These are phyloP conservation scores for Platycheirus rosarum DNA, from an alignment of 2,888 invertebrate genomes.

Conservation along the genomic window DNA sequence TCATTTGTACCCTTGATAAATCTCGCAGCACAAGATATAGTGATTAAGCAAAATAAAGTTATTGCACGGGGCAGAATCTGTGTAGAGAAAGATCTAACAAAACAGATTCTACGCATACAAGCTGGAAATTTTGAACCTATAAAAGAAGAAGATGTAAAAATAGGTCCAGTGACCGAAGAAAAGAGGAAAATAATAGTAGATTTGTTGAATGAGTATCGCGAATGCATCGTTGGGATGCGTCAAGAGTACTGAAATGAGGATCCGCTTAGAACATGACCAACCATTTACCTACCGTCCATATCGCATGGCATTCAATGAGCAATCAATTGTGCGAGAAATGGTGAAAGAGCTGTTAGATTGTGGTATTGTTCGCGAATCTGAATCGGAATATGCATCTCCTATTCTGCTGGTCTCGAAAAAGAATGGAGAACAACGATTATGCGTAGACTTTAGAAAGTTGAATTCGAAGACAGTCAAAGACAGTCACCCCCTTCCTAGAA, in stretches of 20 bases:
- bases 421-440: constrained; percentile 75
- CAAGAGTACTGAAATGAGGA: constrained; percentile 65
- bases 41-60: constrained; percentile 27
- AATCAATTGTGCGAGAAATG: constrained; percentile 71
- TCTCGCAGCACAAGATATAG: constrained; percentile 26
- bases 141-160: constrained; percentile 8
- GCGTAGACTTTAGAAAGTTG: constrained; percentile 76
- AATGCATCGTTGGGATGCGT: constrained; percentile 26
- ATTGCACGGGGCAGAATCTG: constrained; percentile 33
- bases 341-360: constrained; percentile 67
- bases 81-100: background rate
- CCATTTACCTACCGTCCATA: constrained; percentile 76
- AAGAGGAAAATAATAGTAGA: background rate
- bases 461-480: constrained; percentile 77
- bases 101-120: constrained; percentile 14
- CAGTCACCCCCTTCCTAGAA: constrained; percentile 76
- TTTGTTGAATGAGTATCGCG: constrained; percentile 16
- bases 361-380: constrained; percentile 75
- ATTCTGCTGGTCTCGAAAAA: constrained; percentile 70
- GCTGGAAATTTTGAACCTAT: background rate
- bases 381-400: constrained; percentile 75
- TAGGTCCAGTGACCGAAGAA: constrained; percentile 25
- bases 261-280: constrained; percentile 67
- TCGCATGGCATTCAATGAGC: constrained; percentile 75
- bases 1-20: constrained; percentile 34